Conservation (phyloP, 2,888 invertebrate species). For the Eurytoma californica region DNA sequence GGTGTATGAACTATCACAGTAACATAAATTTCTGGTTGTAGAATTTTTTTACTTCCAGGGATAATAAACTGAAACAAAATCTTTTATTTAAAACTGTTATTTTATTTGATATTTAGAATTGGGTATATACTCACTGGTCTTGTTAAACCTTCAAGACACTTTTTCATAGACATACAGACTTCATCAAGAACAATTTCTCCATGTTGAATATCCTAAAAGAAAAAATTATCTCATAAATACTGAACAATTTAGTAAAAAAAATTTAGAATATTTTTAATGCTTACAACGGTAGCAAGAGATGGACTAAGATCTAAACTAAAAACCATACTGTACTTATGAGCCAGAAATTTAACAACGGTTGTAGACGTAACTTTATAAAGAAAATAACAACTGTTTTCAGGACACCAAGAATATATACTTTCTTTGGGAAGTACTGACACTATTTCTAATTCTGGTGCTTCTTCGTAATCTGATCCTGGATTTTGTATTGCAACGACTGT, state of each 20-base stretch:
- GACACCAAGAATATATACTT: constrained; percentile 74
- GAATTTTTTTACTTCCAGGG: constrained; percentile 80
- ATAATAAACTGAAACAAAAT: constrained; percentile 78
- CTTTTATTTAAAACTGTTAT: constrained; percentile 1
- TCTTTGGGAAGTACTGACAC: constrained; percentile 80
- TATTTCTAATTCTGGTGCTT: constrained; percentile 79
- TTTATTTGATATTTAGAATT: neutral
- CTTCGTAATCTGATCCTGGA: constrained; percentile 69
- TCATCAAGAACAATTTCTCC: constrained; percentile 80
- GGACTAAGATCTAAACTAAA: constrained; percentile 88
- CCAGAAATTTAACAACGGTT: constrained; percentile 82
- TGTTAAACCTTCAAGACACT: constrained; percentile 78
- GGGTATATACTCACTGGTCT: constrained; percentile 75
- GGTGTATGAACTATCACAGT: constrained; percentile 87
- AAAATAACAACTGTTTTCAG: constrained; percentile 74
- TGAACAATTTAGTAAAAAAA: neutral
- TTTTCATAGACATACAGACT: constrained; percentile 77
- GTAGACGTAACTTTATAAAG: constrained; percentile 78
- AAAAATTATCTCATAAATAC: neutral
- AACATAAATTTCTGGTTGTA: constrained; percentile 83
- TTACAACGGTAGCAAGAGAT: constrained; percentile 83
- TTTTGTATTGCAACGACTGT: constrained; percentile 77
- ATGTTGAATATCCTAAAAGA: constrained; percentile 77
- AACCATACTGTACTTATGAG: constrained; percentile 83
- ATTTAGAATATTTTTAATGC: constrained; percentile 58